Conservation (phyloP, 2,113 vertebrate genomes). For the Phalacrocorax carbo region DNA sequence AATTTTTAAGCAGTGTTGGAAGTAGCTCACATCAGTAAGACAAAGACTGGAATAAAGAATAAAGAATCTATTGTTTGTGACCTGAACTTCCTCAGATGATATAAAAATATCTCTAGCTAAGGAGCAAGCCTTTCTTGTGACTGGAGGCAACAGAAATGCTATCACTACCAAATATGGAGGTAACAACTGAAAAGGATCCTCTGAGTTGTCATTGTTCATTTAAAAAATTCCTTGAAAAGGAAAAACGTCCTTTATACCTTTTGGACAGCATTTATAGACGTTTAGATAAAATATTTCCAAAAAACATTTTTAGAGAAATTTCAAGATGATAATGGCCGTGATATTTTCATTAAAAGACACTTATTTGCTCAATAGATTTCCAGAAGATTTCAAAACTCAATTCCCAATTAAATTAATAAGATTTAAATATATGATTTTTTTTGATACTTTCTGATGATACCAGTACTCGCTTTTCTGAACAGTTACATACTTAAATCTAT, state of each 20-base stretch:
- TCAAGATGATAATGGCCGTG: not conserved
- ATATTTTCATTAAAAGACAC: not conserved
- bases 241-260: not conserved
- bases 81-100: not conserved
- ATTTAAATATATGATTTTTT: not conserved
- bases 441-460: not conserved
- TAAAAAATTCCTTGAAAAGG: not conserved
- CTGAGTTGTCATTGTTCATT: not conserved
- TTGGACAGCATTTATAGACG: not conserved
- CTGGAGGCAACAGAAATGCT: not conserved
- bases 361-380: not conserved
- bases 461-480: not conserved
- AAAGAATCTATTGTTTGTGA: not conserved
- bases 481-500: not conserved
- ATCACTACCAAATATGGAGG: not conserved
- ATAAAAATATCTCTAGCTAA: not conserved
- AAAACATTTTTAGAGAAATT: not conserved
- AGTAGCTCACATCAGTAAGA: not conserved
- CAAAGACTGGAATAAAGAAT: not conserved
- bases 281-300: not conserved
- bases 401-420: not conserved
- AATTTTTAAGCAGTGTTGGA: not conserved
- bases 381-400: not conserved
- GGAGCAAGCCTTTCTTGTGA: not conserved
- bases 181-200: fast-evolving